These are phyloP conservation scores for Drosophila oshimai DNA, from an alignment of 1,140 invertebrate species.

Conservation along the genomic window DNA sequence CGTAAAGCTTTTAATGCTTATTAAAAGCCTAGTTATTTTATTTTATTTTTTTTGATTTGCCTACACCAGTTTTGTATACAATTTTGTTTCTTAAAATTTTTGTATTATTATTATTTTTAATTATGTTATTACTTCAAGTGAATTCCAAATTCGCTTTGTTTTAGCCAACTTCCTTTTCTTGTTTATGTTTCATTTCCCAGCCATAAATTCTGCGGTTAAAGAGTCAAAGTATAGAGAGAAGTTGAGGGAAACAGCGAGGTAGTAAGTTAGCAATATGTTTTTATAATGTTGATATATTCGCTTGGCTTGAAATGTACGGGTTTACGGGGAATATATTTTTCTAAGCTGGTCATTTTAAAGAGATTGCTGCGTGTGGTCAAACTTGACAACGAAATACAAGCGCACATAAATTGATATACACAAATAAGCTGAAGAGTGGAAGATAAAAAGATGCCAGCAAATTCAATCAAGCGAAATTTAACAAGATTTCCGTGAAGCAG, in stretches of 20 bases:
- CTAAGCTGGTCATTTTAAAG: not conserved
- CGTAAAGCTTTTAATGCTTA: no score
- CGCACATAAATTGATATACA: not conserved
- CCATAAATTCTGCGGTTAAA: conserved; percentile 63
- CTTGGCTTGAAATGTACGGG: conserved; percentile 33
- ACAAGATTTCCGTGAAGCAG: conserved; percentile 69
- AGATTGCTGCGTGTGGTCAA: conserved; percentile 40
- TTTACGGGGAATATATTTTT: conserved; percentile 33
- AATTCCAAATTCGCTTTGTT: conserved; percentile 14
- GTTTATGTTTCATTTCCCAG: conserved; percentile 64
- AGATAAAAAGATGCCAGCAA: conserved; percentile 50
- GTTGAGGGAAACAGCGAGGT: not conserved
- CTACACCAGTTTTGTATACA: no score
- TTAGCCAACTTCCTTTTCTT: conserved; percentile 1
- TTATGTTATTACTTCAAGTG: conserved; percentile 4
- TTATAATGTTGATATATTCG: conserved; percentile 58
- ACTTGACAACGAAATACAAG: conserved; percentile 16
- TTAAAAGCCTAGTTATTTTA: no score
- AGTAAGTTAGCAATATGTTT: conserved; percentile 30
- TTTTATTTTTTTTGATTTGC: no score
- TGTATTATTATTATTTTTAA: not conserved
- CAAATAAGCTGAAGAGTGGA: not conserved
- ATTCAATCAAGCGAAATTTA: conserved; percentile 76
- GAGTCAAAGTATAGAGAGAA: not conserved
- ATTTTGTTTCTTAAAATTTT: not conserved